A percentile compares a stretch with the other conserved stretches of the same genome.
phyloP scores from a whole-genome alignment of 2,113 vertebrate species.

The Bettongia penicillata region DNA sequence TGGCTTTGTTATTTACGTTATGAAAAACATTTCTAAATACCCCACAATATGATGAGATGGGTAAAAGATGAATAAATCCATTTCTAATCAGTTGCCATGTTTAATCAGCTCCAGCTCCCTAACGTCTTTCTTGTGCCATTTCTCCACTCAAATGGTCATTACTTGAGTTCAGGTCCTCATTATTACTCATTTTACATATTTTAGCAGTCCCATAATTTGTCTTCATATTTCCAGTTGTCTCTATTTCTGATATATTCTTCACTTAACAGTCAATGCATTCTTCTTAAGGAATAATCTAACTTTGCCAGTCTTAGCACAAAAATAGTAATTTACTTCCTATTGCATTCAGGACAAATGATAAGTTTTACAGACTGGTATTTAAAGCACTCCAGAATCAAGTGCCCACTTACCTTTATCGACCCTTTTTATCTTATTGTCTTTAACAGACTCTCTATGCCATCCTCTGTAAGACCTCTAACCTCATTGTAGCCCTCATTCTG shows the following conservation, averaged over 20 bases:
- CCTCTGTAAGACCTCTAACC: not conserved
- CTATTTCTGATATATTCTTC: not conserved
- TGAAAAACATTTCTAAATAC: not conserved
- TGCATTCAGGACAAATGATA: not conserved
- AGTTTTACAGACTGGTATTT: not conserved
- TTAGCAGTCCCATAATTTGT: not conserved
- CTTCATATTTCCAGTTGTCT: not conserved
- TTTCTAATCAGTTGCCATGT: not conserved
- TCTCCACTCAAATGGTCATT: not conserved
- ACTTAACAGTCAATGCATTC: not conserved
- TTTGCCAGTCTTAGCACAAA: not conserved
- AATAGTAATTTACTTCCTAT: not conserved
- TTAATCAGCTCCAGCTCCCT: not conserved
- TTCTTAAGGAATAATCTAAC: not conserved
- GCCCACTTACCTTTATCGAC: not conserved
- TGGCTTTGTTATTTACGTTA: not conserved
- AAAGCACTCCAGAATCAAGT: not conserved
- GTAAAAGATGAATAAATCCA: not conserved
- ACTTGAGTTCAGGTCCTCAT: not conserved
- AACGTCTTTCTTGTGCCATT: not conserved
- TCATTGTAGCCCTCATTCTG: not conserved
- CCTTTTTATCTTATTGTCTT: not conserved
- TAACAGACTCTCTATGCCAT: not conserved
- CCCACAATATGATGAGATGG: not conserved
- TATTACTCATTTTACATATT: not conserved